Percentiles rank a stretch among this genome's conserved stretches.
These are phyloP conservation scores for Silurus meridionalis DNA, from an alignment of 2,113 vertebrate genomes.

Conservation along the genomic window DNA sequence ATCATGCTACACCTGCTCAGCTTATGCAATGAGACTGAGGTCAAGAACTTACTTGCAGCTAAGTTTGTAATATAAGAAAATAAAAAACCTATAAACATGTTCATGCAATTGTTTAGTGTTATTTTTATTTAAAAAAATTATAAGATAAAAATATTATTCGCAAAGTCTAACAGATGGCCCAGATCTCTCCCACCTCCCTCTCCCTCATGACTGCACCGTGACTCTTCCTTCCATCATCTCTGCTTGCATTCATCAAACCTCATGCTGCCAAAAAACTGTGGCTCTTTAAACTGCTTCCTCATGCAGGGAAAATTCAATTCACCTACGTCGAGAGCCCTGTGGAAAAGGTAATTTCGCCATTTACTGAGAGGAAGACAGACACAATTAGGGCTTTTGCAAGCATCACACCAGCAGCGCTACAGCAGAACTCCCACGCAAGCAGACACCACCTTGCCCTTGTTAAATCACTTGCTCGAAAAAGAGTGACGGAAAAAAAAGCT, in stretches of 20 bases:
- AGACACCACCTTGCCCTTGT: conserved; percentile 51
- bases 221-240: conserved; percentile 37
- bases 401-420: conserved; percentile 46
- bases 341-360: conserved; percentile 53
- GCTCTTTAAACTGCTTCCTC: conserved; percentile 48
- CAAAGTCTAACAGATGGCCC: conserved; percentile 49
- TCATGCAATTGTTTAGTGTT: too few relatives aligned
- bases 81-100: conserved; percentile 16
- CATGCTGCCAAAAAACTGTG: conserved; percentile 43
- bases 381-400: conserved; percentile 56
- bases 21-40: conserved; percentile 30
- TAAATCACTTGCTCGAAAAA: conserved; percentile 45
- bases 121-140: too few relatives aligned
- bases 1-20: background rate
- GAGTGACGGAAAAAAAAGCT: conserved; percentile 36
- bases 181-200: conserved; percentile 47
- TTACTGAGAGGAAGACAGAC: conserved; percentile 51
- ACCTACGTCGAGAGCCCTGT: conserved; percentile 41
- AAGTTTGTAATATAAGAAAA: conserved; percentile 14
- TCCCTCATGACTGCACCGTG: conserved; percentile 39
- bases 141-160: conserved; percentile 31
- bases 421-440: conserved; percentile 31
- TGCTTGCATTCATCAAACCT: conserved; percentile 50
- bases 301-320: conserved; percentile 48
- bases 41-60: conserved; percentile 23